Conservation (phyloP, 2,113 vertebrate genomes). For the Lepus europaeus region DNA sequence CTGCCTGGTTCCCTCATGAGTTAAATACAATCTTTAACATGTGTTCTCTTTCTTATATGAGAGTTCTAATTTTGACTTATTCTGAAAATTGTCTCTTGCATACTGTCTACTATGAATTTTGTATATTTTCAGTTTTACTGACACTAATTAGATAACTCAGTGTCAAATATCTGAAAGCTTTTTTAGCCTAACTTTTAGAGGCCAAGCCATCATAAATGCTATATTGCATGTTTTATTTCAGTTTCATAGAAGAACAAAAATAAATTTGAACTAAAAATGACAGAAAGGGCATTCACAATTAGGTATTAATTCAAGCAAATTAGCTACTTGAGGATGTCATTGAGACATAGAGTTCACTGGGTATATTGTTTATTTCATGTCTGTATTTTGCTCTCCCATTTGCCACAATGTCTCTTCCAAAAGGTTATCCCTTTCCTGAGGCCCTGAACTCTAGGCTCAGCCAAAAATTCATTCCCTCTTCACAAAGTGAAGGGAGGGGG, state of each 20-base stretch:
- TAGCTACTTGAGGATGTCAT: neutral
- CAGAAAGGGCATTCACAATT: slow-evolving; percentile 16
- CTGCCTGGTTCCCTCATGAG: neutral
- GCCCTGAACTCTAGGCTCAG: neutral
- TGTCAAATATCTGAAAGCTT: slow-evolving; percentile 49
- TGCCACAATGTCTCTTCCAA: neutral
- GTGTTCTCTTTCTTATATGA: neutral
- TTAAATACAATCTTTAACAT: slow-evolving; percentile 49
- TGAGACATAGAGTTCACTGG: neutral
- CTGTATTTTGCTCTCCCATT: neutral
- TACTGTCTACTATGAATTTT: slow-evolving; percentile 28
- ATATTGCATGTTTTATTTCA: slow-evolving; percentile 4
- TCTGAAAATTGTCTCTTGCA: slow-evolving; percentile 33
- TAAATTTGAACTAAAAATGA: slow-evolving; percentile 2
- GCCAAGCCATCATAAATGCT: neutral
- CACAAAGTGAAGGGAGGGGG: neutral
- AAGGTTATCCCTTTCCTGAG: neutral
- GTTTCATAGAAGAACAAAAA: neutral
- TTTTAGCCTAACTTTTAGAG: slow-evolving; percentile 38
- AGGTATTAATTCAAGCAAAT: neutral
- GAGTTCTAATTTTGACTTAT: slow-evolving; percentile 31
- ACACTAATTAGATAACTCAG: slow-evolving; percentile 48
- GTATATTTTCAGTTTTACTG: slow-evolving; percentile 45
- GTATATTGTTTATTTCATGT: slow-evolving; percentile 13
- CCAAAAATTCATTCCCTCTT: neutral